Percentiles rank a stretch among this genome's conserved stretches.
Evolutionary conservation across 2,113 vertebrate genomes (phyloP).

Genomic region (Eptesicus fuscus): DNA sequence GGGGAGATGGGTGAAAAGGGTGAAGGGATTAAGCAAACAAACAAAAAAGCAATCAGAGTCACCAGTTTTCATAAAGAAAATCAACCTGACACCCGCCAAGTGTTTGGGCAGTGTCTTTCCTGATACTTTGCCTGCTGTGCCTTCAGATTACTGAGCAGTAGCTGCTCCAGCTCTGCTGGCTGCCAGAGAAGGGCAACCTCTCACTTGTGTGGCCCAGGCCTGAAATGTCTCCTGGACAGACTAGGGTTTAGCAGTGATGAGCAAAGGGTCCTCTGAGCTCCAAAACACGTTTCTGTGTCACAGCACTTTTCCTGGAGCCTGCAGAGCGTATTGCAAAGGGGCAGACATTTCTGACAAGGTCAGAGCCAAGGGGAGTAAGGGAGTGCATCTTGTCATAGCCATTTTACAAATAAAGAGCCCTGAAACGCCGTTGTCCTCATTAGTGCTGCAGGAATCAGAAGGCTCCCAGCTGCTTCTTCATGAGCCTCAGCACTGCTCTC

Average conservation of each 20-base stretch:
- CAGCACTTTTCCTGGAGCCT: slow-evolving; percentile 49
- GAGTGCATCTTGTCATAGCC: not conserved
- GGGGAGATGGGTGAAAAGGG: not conserved
- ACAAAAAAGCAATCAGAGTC: not conserved
- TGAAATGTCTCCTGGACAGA: slow-evolving; percentile 34
- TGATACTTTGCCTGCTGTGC: not conserved
- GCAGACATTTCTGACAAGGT: slow-evolving; percentile 67
- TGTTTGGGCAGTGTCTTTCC: not conserved
- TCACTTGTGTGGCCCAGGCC: not conserved
- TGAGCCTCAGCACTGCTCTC: not conserved
- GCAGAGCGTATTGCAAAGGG: not conserved
- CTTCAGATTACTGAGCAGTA: not conserved
- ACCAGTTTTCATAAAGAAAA: not conserved
- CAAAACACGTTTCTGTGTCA: slow-evolving; percentile 53
- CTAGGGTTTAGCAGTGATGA: slow-evolving; percentile 33
- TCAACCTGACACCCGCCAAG: not conserved
- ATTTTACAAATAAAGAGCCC: not conserved
- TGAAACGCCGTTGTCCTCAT: not conserved
- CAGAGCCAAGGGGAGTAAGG: not conserved
- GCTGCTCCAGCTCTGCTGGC: not conserved
- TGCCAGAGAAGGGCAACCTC: not conserved
- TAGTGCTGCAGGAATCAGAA: not conserved
- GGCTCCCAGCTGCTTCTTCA: not conserved
- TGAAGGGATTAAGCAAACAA: not conserved
- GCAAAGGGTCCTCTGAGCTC: not conserved